Evolutionary conservation across 2,797 vertebrate genomes (phyloP), one percentile per base, ranked within the genome.

Genomic region (Sylvilagus floridanus): DNA sequence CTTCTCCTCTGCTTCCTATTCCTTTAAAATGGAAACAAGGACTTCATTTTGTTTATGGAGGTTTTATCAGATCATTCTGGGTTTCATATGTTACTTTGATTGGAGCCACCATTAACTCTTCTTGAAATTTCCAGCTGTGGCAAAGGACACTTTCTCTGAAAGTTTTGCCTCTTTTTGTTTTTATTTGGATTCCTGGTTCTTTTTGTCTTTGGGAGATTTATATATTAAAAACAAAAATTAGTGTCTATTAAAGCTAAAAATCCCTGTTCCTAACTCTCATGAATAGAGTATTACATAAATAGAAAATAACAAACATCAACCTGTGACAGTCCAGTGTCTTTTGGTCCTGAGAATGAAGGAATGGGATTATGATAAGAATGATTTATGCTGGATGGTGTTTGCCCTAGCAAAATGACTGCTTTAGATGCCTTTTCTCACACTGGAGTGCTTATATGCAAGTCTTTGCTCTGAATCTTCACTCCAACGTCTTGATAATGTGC

Each of bases 61-160:
- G 0, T 87, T 60, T 90, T 50, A 47, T 22, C 60, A 50, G 26
- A 62, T 50, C 16, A 32, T 88, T 94, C 26, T 76, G 21, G 57
- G 52, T 77, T 90, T 90, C 22, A 8, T 4, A 42, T 24, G 63
- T 35, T 22, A 47, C 26, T 28, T 94, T 19, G 78, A 68, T 68
- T 42, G 37, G 89, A 86, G 22, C 21, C 8, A 7, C 47, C 2
- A 8, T 32, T 32, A 68, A 24, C 7, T 28, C 12, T 52, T 42
- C 47, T 84, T 30, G 68, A 47, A 35, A 72, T 30, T 78, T 94
- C 73, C 4, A n/a, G n/a, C 32, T 96, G 85, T 84, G 84, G n/a
- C 13, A 37, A 93, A 28, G 88, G 9, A 65, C 19, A 32, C 30
- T 84, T 94, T 82, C 4, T 63, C 52, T 85, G 12, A 88, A 83